Base-by-base conservation (phyloP, 64 coral and sea anemone species). In the Orbicella faveolata region DNA sequence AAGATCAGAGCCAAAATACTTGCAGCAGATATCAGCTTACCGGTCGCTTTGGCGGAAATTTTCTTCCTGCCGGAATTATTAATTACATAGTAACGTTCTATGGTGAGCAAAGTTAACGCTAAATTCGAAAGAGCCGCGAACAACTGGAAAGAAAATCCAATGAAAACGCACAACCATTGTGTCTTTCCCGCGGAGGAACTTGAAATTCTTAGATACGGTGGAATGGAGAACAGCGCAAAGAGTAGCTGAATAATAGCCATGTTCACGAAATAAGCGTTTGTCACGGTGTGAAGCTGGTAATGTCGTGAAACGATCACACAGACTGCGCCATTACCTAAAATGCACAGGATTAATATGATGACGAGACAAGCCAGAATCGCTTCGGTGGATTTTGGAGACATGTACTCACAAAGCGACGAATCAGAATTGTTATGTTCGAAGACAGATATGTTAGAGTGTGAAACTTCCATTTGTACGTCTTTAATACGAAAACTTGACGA, bases 231-330 rank as follows among this genome's bases (percentile, higher is more conserved):
- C 19, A 94, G 1, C 26, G 83, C 82, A 26, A 94, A 91, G 34
- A 90, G 78, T 17, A 97, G n/a, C 68, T 97, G 95, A 9, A 33
- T 63, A 11, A 89, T 36, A 0, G 95, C 92, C 92, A 94, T 97
- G 55, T 97, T 97, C 3, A 94, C 95, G 35, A 97, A 91, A 68
- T 83, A 87, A 2, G 91, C 95, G 75, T 97, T 97, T 16, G 95
- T 97, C 4, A 97, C 95, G 7, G 92, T 97, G 79, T 88, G 95
- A 3, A 97, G 61, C 20, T 91, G 88, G 20, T 97, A 94, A 64
- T 97, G 92, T 6, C 95, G 92, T 83, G 95, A 89, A 70, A 97
- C 95, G 37, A 97, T 76, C 20, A 97, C 53, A 35, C 92, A 94
- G 14, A 97, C 70, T 1, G 65, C 79, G 72, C 76, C 75, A 74